These are phyloP conservation scores for Emberiza fucata DNA, from an alignment of 2,113 vertebrate genomes.

Conservation along the genomic window DNA sequence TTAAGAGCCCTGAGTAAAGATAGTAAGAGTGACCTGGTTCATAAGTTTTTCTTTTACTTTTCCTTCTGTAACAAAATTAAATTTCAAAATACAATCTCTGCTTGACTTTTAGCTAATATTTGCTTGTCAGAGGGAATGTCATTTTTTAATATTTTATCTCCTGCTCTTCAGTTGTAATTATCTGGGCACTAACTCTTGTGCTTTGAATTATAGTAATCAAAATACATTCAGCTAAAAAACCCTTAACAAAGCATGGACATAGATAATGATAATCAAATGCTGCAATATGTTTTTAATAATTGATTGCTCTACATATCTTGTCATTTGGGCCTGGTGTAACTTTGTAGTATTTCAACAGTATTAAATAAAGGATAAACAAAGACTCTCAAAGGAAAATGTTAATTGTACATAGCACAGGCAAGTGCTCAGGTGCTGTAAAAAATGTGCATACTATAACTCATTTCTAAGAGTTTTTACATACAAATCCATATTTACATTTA, in stretches of 20 bases:
- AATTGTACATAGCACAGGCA: neutral
- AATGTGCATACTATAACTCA: neutral
- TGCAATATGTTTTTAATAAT: neutral
- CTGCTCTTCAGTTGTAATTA: neutral
- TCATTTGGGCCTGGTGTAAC: neutral
- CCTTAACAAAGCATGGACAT: neutral
- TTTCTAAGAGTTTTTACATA: neutral
- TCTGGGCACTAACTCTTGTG: neutral
- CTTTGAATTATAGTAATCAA: neutral
- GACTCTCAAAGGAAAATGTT: neutral
- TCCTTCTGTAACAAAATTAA: neutral
- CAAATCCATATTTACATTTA: neutral
- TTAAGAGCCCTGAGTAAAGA: neutral
- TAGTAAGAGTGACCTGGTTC: neutral
- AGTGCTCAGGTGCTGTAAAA: neutral
- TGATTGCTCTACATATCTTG: neutral
- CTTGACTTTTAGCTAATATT: conserved; percentile 16
- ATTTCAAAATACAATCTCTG: neutral
- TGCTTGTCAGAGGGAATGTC: neutral
- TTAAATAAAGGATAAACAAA: neutral
- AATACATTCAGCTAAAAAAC: neutral
- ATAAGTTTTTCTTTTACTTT: neutral
- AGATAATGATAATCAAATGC: neutral
- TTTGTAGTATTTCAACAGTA: neutral
- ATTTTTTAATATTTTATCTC: neutral